These are phyloP conservation scores for Malthinus flaveolus DNA, from an alignment of 2,888 invertebrate species.

Conservation along the genomic window DNA sequence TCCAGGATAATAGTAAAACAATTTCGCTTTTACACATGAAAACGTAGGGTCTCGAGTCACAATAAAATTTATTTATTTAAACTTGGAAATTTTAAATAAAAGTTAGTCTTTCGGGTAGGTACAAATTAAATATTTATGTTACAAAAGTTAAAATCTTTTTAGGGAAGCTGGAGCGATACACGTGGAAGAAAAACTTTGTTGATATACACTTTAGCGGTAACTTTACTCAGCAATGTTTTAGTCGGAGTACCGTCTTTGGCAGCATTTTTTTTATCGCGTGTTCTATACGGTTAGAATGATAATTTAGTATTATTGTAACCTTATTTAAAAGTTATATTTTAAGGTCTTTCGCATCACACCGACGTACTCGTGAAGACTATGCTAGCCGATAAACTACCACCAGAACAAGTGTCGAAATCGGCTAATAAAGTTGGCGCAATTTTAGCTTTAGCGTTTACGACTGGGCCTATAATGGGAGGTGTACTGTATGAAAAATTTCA, in stretches of 20 bases:
- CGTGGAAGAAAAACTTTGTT: slow-evolving; percentile 60
- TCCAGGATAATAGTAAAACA: too few species aligned
- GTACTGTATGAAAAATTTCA: slow-evolving; percentile 58
- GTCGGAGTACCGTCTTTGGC: slow-evolving; percentile 57
- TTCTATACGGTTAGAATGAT: slow-evolving; percentile 56
- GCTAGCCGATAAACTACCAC: slow-evolving; percentile 61
- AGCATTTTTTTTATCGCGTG: slow-evolving; percentile 56
- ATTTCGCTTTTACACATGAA: too few species aligned
- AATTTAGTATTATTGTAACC: slow-evolving; percentile 5
- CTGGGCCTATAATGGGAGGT: slow-evolving; percentile 70
- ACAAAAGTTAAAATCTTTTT: slow-evolving; percentile 41
- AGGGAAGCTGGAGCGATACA: slow-evolving; percentile 65
- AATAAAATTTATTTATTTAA: too few species aligned
- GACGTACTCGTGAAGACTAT: slow-evolving; percentile 65
- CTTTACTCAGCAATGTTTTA: slow-evolving; percentile 56
- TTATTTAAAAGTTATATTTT: slow-evolving; percentile 16
- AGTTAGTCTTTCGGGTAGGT: too few species aligned
- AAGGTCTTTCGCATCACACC: slow-evolving; percentile 69
- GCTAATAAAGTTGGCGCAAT: slow-evolving; percentile 67
- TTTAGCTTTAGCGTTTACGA: slow-evolving; percentile 65
- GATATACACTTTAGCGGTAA: slow-evolving; percentile 55
- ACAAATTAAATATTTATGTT: too few species aligned
- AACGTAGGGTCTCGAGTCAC: too few species aligned
- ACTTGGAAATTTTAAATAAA: too few species aligned
- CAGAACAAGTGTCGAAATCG: slow-evolving; percentile 58